A percentile compares a stretch with the other conserved stretches of the same genome.
Conservation (phyloP, 2,797 vertebrate genomes). For the Crypturellus tataupa region DNA sequence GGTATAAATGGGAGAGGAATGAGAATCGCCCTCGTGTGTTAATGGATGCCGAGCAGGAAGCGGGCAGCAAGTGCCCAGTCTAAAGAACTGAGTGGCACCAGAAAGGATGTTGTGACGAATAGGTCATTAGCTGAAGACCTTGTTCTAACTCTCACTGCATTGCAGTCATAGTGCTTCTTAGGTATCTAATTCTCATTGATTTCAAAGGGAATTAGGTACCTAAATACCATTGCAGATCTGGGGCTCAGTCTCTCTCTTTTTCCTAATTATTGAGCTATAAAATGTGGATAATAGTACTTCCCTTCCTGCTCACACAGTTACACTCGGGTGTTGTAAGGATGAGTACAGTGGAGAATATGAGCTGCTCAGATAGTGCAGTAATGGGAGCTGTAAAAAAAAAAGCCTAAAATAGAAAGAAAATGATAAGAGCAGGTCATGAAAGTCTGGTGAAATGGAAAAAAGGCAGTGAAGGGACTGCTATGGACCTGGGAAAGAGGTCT, state of each 20-base stretch:
- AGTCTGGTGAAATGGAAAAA: constrained; percentile 7
- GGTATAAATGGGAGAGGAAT: background rate
- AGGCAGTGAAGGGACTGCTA: background rate
- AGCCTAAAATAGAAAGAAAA: background rate
- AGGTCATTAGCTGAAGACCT: background rate
- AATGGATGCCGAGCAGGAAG: background rate
- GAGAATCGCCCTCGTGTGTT: background rate
- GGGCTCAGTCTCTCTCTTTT: background rate
- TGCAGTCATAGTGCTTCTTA: background rate
- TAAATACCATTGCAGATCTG: background rate
- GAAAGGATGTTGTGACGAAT: background rate
- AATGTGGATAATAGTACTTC: constrained; percentile 15
- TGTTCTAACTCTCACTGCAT: background rate
- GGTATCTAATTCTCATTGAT: background rate
- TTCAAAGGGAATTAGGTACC: constrained; percentile 27
- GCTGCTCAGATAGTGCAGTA: background rate
- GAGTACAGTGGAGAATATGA: background rate
- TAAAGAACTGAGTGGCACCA: background rate
- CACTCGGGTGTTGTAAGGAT: background rate
- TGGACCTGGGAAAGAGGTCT: background rate
- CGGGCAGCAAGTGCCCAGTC: background rate
- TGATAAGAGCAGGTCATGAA: background rate
- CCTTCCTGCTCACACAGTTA: background rate
- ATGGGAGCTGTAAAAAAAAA: background rate
- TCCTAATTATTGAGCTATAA: constrained; percentile 11